Evolutionary conservation across 2,888 invertebrate genomes (phyloP).

Genomic region (Deilephila porcellus): DNA sequence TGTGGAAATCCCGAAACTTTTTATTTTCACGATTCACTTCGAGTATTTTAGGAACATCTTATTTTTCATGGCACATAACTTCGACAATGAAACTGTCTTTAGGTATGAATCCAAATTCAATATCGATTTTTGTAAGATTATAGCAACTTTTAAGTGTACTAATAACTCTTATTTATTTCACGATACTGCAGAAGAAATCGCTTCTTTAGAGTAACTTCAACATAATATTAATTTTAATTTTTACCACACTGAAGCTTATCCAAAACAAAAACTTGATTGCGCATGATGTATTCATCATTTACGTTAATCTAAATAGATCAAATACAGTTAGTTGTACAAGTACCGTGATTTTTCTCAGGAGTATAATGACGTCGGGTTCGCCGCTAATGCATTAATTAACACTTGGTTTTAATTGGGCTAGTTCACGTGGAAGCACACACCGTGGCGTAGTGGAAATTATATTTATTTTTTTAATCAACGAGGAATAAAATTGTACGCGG

Average conservation of each 20-base stretch:
- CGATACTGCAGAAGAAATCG: too few relatives aligned
- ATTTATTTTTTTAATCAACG: slow-evolving; percentile 27
- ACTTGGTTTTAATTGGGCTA: slow-evolving; percentile 62
- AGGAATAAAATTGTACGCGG: not conserved
- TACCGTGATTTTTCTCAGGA: slow-evolving; percentile 43
- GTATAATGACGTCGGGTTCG: slow-evolving; percentile 35
- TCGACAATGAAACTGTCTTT: too few relatives aligned
- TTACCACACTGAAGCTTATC: too few relatives aligned
- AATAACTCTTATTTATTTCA: too few relatives aligned
- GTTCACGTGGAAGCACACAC: slow-evolving; percentile 61
- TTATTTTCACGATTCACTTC: too few relatives aligned
- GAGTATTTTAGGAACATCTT: too few relatives aligned
- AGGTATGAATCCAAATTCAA: too few relatives aligned
- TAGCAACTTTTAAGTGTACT: too few relatives aligned
- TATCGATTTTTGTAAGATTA: too few relatives aligned
- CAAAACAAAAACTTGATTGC: not conserved
- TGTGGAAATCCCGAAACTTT: not conserved
- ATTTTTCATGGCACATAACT: too few relatives aligned
- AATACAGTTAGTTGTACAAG: slow-evolving; percentile 41
- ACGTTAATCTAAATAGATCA: slow-evolving; percentile 20
- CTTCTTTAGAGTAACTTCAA: too few relatives aligned
- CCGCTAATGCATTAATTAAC: slow-evolving; percentile 62
- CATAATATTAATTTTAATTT: too few relatives aligned
- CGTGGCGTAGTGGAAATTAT: slow-evolving; percentile 43
- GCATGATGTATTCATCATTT: not conserved